Base-by-base conservation (phyloP, 2,888 invertebrate genomes). In the Rhimphoctona megacephalus region DNA sequence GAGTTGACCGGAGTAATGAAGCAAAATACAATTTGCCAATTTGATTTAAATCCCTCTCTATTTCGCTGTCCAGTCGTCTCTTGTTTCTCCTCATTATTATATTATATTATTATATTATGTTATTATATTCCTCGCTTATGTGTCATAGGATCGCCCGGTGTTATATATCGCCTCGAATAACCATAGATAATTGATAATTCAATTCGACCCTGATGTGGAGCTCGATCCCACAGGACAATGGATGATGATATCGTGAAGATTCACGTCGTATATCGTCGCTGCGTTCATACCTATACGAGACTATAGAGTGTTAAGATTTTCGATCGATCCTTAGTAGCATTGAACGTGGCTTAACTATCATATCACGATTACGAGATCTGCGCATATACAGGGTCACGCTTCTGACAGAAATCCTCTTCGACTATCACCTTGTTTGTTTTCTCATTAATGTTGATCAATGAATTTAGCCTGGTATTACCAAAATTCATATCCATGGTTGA, bases 171-270 rank as follows among this genome's bases (percentile, higher is more conserved):
- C 73, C 30, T 57, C 36, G 70, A 77, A 81, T 43, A 57, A 36
- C 76, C 77, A 73, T 77, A 52, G 57, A 81, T 77, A 83, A 73
- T 86, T 77, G 67, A 81, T 86, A 81, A 83, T 81, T 66, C 57
- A 77, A 86, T 86, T 77, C 22, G 67, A 83, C 67, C 57, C 52
- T 57, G 39, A 49, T 46, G 57, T 17, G 39, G 4, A 43, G 25
- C 33, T 36, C n/a, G 46, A 83, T 43, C 46, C 67, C 57, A 14
- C 9, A 39, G 72, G 76, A 86, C 77, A 86, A 86, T 83, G 43
- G 70, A 4, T 36, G 61, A 36, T 30, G 22, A 33, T 61, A 61
- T 61, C 61, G 61, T 61, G 6, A 61, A 61, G 61, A 61, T 61
- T 61, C 30, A 17, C 61, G 17, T 61, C 61, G 30, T 61, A 30